phyloP scores from a whole-genome alignment of 2,797 vertebrate species.

The Rhinella marina region DNA sequence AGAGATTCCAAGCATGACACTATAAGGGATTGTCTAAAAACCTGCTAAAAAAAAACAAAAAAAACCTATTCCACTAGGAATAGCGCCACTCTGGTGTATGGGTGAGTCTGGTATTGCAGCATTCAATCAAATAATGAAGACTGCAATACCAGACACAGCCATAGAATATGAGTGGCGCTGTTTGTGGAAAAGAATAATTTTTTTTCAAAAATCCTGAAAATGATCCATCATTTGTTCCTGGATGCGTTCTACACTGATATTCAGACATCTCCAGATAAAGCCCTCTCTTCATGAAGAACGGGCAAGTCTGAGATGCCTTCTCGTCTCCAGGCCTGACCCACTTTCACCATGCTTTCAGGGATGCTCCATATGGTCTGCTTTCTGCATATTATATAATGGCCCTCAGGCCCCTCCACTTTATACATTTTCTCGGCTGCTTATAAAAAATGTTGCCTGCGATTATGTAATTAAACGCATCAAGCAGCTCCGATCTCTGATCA shows the following conservation, averaged over 20 bases:
- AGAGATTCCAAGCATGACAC: no score
- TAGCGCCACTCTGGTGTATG: background rate
- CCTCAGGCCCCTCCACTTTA: conserved; percentile 10
- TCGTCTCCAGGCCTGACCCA: background rate
- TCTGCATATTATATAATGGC: background rate
- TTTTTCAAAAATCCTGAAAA: background rate
- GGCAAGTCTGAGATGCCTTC: background rate
- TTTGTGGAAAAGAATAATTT: background rate
- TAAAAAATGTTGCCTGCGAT: conserved; percentile 21
- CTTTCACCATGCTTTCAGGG: background rate
- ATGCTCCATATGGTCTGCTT: conserved; percentile 30
- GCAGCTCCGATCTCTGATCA: background rate
- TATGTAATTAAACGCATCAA: background rate
- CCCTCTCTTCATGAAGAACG: background rate
- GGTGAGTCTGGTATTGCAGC: background rate
- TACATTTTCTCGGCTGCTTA: background rate
- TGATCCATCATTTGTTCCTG: background rate
- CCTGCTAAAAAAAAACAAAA: no score
- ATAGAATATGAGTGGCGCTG: background rate
- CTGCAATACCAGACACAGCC: background rate
- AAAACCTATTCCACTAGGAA: no score
- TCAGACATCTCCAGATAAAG: background rate
- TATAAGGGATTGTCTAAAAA: background rate
- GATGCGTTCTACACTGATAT: background rate
- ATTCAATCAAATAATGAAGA: no score